These are phyloP conservation scores for Manacus vitellinus DNA, from an alignment of 2,113 vertebrate genomes.

Conservation along the genomic window DNA sequence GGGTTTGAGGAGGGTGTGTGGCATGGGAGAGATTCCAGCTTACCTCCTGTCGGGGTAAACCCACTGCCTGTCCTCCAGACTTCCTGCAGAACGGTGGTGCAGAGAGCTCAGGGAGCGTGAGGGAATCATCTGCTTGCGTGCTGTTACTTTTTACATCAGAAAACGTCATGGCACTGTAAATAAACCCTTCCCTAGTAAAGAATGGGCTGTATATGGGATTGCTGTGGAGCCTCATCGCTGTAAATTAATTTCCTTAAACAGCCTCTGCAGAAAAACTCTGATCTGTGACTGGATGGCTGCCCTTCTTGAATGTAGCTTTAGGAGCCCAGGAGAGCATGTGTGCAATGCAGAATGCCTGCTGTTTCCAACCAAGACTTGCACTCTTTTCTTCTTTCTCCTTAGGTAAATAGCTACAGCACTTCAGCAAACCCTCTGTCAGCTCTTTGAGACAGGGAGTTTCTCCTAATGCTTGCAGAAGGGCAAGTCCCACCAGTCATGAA, in stretches of 20 bases:
- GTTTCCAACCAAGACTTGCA: background rate
- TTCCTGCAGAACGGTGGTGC: fast-evolving
- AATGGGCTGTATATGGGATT: background rate
- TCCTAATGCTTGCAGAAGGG: fast-evolving
- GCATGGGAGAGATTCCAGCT: background rate
- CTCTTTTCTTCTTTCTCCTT: background rate
- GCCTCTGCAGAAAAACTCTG: background rate
- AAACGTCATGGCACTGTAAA: background rate
- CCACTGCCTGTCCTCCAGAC: background rate
- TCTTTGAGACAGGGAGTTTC: background rate
- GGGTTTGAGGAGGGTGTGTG: background rate
- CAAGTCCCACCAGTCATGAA: fast-evolving
- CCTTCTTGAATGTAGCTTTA: background rate
- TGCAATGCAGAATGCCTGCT: background rate
- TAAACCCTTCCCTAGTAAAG: background rate
- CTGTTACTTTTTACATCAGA: background rate
- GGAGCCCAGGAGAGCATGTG: background rate
- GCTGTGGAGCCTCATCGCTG: background rate
- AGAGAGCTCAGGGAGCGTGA: fast-evolving
- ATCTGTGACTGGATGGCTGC: background rate
- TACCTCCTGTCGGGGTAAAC: background rate
- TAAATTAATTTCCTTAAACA: background rate
- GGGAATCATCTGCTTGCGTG: background rate
- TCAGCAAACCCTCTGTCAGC: background rate
- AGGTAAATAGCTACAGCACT: background rate